Evolutionary conservation across 2,888 invertebrate species (phyloP).

Genomic region (Protonemura montana): DNA sequence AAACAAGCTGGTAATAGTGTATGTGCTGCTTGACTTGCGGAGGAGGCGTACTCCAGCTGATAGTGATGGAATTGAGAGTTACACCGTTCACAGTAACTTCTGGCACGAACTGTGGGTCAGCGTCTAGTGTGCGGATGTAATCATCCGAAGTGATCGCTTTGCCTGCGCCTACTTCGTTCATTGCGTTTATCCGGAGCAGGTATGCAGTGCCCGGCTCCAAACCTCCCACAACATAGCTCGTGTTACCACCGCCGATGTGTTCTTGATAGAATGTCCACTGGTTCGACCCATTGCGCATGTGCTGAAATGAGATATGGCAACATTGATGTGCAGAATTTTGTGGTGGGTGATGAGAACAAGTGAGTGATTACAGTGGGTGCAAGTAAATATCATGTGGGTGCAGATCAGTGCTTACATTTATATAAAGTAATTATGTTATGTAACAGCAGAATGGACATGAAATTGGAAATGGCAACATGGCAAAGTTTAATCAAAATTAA

Average conservation of each 20-base stretch:
- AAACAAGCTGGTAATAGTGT: slow-evolving; percentile 76
- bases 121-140: slow-evolving; percentile 69
- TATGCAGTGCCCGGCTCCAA: slow-evolving; percentile 73
- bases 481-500: no score
- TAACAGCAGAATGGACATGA: no score
- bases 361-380: no score
- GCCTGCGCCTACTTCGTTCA: slow-evolving; percentile 70
- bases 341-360: not conserved
- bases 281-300: slow-evolving; percentile 64
- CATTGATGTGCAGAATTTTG: not conserved
- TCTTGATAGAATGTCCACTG: slow-evolving; percentile 67
- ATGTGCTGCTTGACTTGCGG: slow-evolving; percentile 71
- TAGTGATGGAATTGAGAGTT: slow-evolving; percentile 77
- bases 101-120: slow-evolving; percentile 70
- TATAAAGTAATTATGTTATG: no score
- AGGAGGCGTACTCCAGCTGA: slow-evolving; percentile 79
- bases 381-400: no score
- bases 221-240: slow-evolving; percentile 73
- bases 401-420: no score
- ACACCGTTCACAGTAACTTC: slow-evolving; percentile 78
- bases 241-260: slow-evolving; percentile 69
- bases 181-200: slow-evolving; percentile 71
- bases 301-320: slow-evolving; percentile 60
- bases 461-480: no score
- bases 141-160: slow-evolving; percentile 63